These are phyloP conservation scores for Callyntrura sp. DNA, from an alignment of 2,888 invertebrate species.

Conservation along the genomic window DNA sequence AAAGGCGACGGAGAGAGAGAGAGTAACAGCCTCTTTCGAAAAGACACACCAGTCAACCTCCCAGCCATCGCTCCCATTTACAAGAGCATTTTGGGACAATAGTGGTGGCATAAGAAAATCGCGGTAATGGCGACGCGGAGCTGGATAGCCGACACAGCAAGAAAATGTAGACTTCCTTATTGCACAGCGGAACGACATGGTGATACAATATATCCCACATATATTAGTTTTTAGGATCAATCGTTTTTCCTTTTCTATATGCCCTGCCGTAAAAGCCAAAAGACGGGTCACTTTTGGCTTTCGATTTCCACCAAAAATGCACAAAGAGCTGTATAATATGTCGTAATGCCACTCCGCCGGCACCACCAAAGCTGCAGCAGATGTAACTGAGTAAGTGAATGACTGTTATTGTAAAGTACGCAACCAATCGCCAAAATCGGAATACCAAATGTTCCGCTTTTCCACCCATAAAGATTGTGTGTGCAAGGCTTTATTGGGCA, in stretches of 20 bases:
- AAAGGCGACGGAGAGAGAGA: neutral
- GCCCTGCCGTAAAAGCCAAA: conserved; percentile 40
- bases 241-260: conserved; percentile 36
- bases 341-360: conserved; percentile 20
- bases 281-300: conserved; percentile 55
- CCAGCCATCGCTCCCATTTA: conserved; percentile 38
- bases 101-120: conserved; percentile 5
- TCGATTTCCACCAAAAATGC: conserved; percentile 25
- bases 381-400: conserved; percentile 57
- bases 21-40: conserved; percentile 43
- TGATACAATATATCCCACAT: conserved; percentile 41
- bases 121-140: neutral
- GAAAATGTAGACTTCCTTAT: conserved; percentile 36
- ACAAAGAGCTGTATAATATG: conserved; percentile 11
- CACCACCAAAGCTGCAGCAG: conserved; percentile 32
- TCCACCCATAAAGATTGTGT: neutral
- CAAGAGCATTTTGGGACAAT: neutral
- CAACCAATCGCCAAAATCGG: conserved; percentile 71
- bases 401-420: conserved; percentile 55
- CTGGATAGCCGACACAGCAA: neutral
- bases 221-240: conserved; percentile 60
- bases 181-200: conserved; percentile 45
- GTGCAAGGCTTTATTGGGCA: conserved; percentile 29
- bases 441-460: conserved; percentile 72
- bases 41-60: conserved; percentile 23